phyloP scores from a whole-genome alignment of 2,888 invertebrate genomes.

The Pseudococcus viburni region DNA sequence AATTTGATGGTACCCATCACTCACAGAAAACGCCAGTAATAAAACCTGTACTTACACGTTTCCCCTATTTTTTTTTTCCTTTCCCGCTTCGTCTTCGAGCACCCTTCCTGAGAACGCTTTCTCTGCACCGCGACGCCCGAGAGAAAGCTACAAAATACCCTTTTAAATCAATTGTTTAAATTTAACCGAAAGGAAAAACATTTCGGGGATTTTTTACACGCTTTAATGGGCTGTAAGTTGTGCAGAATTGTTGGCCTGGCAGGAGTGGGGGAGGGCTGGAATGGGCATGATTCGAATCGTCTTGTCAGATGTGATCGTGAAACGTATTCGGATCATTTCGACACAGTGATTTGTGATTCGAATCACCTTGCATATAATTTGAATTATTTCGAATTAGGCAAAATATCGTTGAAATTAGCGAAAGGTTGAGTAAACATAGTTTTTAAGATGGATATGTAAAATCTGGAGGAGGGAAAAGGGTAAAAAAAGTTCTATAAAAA shows the following conservation, averaged over 20 bases:
- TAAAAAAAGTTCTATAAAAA: too few relatives aligned
- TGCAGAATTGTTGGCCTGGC: background rate
- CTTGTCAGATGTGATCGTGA: too few relatives aligned
- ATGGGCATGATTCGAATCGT: too few relatives aligned
- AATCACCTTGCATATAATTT: too few relatives aligned
- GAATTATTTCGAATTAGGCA: too few relatives aligned
- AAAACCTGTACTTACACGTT: conserved; percentile 63
- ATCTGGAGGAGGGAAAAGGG: too few relatives aligned
- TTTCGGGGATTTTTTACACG: conserved; percentile 50
- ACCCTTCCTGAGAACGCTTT: conserved; percentile 63
- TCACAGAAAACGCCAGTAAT: conserved; percentile 66
- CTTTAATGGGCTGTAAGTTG: conserved; percentile 35
- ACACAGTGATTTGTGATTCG: too few relatives aligned
- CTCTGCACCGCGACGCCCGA: background rate
- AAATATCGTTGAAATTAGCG: too few relatives aligned
- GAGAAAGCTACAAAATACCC: conserved; percentile 61
- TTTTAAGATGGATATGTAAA: too few relatives aligned
- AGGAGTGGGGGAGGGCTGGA: too few relatives aligned
- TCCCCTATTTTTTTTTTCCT: conserved; percentile 67
- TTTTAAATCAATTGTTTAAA: conserved; percentile 65
- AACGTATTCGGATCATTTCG: too few relatives aligned
- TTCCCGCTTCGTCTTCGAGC: background rate
- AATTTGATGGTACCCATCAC: conserved; percentile 66
- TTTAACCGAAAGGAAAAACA: conserved; percentile 60
- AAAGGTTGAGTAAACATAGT: too few relatives aligned